Evolutionary conservation across 2,888 invertebrate genomes (phyloP), one percentile per base, ranked within the genome.

Genomic region (Mesorhabditis sp.): DNA sequence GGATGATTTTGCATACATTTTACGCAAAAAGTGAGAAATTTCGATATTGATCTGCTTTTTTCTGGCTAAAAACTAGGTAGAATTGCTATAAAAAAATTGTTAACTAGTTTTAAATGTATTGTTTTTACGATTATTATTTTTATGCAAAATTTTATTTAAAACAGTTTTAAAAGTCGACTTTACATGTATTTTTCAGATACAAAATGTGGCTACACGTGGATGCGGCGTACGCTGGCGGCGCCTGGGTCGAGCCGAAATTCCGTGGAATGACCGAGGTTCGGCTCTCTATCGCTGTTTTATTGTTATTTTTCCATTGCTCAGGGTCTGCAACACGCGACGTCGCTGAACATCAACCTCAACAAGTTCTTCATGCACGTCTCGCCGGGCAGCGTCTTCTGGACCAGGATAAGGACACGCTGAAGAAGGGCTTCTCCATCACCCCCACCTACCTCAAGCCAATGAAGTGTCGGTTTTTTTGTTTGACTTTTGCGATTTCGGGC

Each of bases 161-260:
- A 7, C 63, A 15, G 15, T 62, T 42, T 7, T 42, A 67, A 42
- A 68, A 10, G 1, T 6, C 41, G 43, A 61, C 10, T 69, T 4
- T 28, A 64, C 13, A 45, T 45, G 13, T 50, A 4, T 72, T 91
- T 28, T 28, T 28, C 43, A 79, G 78, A 50, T 67, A 74, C 66
- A 58, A 65, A 7, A 89, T 95, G 3, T 96, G 95, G 95, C 87
- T 95, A 43, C 96, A 96, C 85, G 94, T 97, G 10, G 77, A 78
- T 67, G 96, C 93, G 0, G 96, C 97, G 0, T 97, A 97, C 86
- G 97, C 95, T 2, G 97, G 97, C 41, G 92, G 92, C 85, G 91
- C 95, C 4, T 93, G 96, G 87, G 92, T 97, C 75, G 96, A 96
- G 84, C 95, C 95, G 0, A 96, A 98, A 87, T 90, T 94, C 82